Conservation (phyloP, 30 jellyfish, hydroid and myxozoan species). For the Nemopilema nomurai region DNA sequence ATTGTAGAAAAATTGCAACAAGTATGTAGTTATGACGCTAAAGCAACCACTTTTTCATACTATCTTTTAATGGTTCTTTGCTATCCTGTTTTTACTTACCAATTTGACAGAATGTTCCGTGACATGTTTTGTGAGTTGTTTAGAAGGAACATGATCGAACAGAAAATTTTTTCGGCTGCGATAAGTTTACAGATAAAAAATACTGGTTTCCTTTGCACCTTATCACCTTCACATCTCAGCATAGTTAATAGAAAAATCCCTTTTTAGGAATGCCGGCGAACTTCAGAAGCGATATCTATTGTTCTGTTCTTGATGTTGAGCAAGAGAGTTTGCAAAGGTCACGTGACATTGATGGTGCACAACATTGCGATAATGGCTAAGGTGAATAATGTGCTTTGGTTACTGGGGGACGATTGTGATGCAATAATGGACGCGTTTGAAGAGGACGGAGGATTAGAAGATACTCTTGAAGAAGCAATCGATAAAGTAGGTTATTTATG, state of each 20-base stretch:
- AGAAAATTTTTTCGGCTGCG: background rate
- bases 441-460: background rate
- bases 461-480: background rate
- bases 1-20: background rate
- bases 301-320: background rate
- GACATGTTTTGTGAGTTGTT: background rate
- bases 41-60: background rate
- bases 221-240: background rate
- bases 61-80: background rate
- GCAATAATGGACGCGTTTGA: background rate
- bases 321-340: background rate
- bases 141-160: background rate
- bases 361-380: background rate
- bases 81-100: background rate
- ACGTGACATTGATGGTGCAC: background rate
- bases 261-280: background rate
- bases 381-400: background rate
- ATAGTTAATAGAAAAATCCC: background rate
- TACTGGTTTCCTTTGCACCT: background rate
- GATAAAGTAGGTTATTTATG: background rate
- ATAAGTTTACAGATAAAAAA: background rate
- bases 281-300: background rate
- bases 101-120: background rate
- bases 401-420: background rate
- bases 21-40: background rate